Evolutionary conservation across 1,140 invertebrate genomes (phyloP).

Genomic region (Heliconius himera): DNA sequence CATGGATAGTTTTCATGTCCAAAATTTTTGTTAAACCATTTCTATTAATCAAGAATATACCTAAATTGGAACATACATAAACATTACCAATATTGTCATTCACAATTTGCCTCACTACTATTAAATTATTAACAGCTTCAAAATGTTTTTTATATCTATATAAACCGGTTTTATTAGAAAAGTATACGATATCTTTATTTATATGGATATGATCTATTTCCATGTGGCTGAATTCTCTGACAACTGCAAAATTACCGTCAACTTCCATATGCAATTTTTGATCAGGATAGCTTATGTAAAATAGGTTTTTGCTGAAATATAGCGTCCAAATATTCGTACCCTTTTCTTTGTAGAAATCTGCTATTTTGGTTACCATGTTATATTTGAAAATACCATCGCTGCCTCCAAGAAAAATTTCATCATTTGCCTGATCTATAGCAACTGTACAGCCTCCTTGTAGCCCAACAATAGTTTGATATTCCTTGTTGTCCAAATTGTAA

Average conservation of each 20-base stretch:
- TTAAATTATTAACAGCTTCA: conserved; percentile 47
- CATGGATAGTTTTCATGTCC: conserved; percentile 55
- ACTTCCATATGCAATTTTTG: conserved; percentile 60
- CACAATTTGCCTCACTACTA: conserved; percentile 55
- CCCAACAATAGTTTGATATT: conserved; percentile 55
- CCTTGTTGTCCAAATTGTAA: conserved; percentile 54
- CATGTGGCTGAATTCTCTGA: conserved; percentile 60
- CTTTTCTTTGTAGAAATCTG: conserved; percentile 59
- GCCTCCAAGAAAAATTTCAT: conserved; percentile 63
- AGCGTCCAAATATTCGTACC: conserved; percentile 62
- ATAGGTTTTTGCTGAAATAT: conserved; percentile 57
- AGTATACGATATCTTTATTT: conserved; percentile 51
- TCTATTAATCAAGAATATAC: conserved; percentile 46
- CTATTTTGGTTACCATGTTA: conserved; percentile 58
- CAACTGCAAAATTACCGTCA: conserved; percentile 54
- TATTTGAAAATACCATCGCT: conserved; percentile 68
- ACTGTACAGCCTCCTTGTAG: conserved; percentile 61
- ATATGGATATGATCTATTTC: conserved; percentile 62
- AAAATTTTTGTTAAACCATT: conserved; percentile 49
- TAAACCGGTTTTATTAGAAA: conserved; percentile 61
- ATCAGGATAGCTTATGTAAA: conserved; percentile 66
- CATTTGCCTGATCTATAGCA: conserved; percentile 58
- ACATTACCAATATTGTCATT: conserved; percentile 56
- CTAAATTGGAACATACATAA: conserved; percentile 58
- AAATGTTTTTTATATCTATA: conserved; percentile 53